Percentiles rank a stretch among this genome's conserved stretches.
Conservation (phyloP, 1,140 invertebrate genomes). For the Pentalonia nigronervosa region DNA sequence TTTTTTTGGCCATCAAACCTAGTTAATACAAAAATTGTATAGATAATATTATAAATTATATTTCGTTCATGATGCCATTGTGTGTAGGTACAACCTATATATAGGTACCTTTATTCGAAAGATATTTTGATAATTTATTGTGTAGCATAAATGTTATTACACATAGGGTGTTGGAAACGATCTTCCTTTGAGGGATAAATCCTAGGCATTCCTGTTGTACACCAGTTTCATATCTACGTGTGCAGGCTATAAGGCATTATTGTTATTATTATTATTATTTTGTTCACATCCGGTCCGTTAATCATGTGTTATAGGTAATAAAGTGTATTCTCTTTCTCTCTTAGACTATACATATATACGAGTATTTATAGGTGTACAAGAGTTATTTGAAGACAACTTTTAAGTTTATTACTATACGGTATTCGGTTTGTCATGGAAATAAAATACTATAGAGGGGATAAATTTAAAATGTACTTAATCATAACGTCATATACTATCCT, state of each 20-base stretch:
- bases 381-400: neutral
- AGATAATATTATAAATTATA: slow-evolving; percentile 12
- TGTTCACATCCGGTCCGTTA: slow-evolving; percentile 21
- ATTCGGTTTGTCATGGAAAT: neutral
- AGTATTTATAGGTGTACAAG: neutral
- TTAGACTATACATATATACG: neutral
- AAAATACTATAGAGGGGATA: neutral
- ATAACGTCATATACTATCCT: neutral
- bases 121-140: slow-evolving; percentile 40
- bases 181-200: slow-evolving; percentile 45
- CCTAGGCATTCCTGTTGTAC: neutral
- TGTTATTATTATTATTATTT: slow-evolving; percentile 44
- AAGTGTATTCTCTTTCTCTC: neutral
- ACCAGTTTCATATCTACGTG: neutral
- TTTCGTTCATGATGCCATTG: neutral
- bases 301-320: slow-evolving; percentile 36
- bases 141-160: neutral
- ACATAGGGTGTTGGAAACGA: slow-evolving; percentile 18
- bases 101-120: neutral
- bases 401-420: neutral
- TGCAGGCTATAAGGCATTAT: neutral
- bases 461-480: slow-evolving; percentile 18
- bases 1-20: neutral
- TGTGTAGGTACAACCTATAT: neutral
- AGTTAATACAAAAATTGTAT: neutral